Percentiles rank a stretch among this genome's conserved stretches.
Evolutionary conservation across 2,888 invertebrate genomes (phyloP).

Genomic region (Harpagoxenus sublaevis): DNA sequence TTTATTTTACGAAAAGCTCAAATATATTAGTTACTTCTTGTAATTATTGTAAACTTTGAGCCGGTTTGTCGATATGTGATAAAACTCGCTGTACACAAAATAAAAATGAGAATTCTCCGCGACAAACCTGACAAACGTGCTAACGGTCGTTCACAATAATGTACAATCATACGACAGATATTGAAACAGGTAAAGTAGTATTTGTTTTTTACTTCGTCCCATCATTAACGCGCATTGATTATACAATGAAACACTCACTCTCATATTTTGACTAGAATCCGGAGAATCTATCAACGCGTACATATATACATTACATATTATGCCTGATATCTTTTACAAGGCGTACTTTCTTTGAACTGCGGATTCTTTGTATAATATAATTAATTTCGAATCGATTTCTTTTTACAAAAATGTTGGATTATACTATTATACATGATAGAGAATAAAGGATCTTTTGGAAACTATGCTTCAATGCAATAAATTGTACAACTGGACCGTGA

Average conservation of each 20-base stretch:
- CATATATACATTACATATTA: not conserved
- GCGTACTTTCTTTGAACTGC: not conserved
- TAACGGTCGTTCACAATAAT: slow-evolving; percentile 45
- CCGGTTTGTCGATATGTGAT: slow-evolving; percentile 63
- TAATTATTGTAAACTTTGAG: slow-evolving; percentile 84
- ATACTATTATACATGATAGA: not conserved
- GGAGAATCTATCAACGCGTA: slow-evolving; percentile 37
- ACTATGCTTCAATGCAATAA: not conserved
- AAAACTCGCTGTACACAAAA: slow-evolving; percentile 61
- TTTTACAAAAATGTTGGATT: slow-evolving; percentile 3
- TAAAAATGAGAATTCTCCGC: slow-evolving; percentile 59
- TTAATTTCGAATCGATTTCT: not conserved
- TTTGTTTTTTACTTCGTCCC: slow-evolving; percentile 2
- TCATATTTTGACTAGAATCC: slow-evolving; percentile 74
- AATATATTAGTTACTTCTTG: slow-evolving; percentile 67
- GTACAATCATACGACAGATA: not conserved
- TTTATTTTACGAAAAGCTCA: slow-evolving; percentile 63
- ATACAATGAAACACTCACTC: slow-evolving; percentile 47
- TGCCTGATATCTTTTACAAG: not conserved
- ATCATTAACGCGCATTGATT: not conserved
- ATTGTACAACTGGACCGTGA: slow-evolving; percentile 52
- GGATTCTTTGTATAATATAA: slow-evolving; percentile 2
- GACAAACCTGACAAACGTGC: slow-evolving; percentile 58
- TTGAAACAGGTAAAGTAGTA: not conserved
- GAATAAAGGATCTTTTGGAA: not conserved